Evolutionary conservation across 1,140 invertebrate genomes (phyloP), one percentile per base, ranked within the genome.

Genomic region (Neodiprion fabricii): DNA sequence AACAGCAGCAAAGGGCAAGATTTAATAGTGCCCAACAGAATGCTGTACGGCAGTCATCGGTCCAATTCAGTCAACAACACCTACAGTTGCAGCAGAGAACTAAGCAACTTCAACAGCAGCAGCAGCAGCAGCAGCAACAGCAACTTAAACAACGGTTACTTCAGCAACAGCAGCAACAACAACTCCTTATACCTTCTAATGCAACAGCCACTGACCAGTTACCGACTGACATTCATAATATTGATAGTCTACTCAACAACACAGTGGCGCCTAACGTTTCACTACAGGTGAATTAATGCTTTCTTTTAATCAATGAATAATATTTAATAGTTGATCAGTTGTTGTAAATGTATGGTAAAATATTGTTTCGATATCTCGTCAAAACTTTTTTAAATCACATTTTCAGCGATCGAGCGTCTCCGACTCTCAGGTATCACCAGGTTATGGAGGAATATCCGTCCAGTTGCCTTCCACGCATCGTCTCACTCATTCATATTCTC

Each of bases 251-350:
- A 78, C 88, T 96, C 76, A 96, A 95, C 83, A 94, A 92, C 80
- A 92, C 92, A n/a, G 93, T 94, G 75, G 94, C 94, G 23, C 94
- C 93, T 9, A 96, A 96, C 86, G 95, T 96, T 9, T 92, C 94
- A 47, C 84, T 93, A 76, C 91, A 91, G 89, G 91, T 92, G 28
- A 40, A 40, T 40, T 2, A 80, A 74, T 65, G n/a, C 68, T 72
- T 50, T 21, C 23, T 68, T 12, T 10, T 73, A 73, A 66, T 40
- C 28, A 40, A 40, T 40, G 28, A 40, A 40, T 40, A 40, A 40
- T 40, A 5, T 40, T 40, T 40, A 40, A 40, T 40, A 40, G 5
- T 40, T 40, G 28, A 40, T 5, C 28, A 40, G 5, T 5, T 40
- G 28, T 40, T 40, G 28, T 40, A 40, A 40, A 40, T 40, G 28